Base-by-base conservation (phyloP, 2,888 invertebrate genomes). In the Rugalucina vietnamica region DNA sequence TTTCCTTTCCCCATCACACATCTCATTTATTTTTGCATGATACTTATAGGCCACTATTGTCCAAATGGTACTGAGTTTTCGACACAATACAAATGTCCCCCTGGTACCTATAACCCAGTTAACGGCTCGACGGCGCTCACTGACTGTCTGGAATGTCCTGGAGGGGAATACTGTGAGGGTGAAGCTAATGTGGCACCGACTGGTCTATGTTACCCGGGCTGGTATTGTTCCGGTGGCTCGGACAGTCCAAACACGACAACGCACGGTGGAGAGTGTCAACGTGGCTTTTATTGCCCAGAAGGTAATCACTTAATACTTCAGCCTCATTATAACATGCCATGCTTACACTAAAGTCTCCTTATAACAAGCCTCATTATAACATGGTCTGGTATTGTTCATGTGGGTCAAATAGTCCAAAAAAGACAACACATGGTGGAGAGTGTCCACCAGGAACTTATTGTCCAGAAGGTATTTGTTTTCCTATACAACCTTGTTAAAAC, bases 1-100 rank as follows among this genome's bases (percentile, higher is more conserved):
- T n/a, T n/a, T n/a, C n/a, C n/a, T n/a, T n/a, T n/a, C n/a, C n/a
- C n/a, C n/a, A n/a, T n/a, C n/a, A n/a, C n/a, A n/a, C n/a, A n/a
- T n/a, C n/a, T n/a, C n/a, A n/a, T n/a, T n/a, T n/a, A n/a, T n/a
- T n/a, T n/a, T n/a, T n/a, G n/a, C n/a, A n/a, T n/a, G n/a, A n/a
- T n/a, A n/a, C n/a, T n/a, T n/a, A n/a, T 82, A 93, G 94, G 94
- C 77, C 91, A 92, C 84, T 94, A 93, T 84, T 94, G 94, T 83
- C 91, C 89, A 43, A 92, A 92, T 77, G 93, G 93, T 74, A 94
- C 94, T 8, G 71, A 87, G 54, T 90, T 85, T 60, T 83, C 88
- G 39, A 93, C 91, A 5, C 90, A 94, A 81, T 91, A 90, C 84
- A 90, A 89, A 34, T 94, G 94, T 77, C 90, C 90, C 0, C 89